These are phyloP conservation scores for Heterotilapia buettikoferi DNA, from an alignment of 2,113 vertebrate species.

Conservation along the genomic window DNA sequence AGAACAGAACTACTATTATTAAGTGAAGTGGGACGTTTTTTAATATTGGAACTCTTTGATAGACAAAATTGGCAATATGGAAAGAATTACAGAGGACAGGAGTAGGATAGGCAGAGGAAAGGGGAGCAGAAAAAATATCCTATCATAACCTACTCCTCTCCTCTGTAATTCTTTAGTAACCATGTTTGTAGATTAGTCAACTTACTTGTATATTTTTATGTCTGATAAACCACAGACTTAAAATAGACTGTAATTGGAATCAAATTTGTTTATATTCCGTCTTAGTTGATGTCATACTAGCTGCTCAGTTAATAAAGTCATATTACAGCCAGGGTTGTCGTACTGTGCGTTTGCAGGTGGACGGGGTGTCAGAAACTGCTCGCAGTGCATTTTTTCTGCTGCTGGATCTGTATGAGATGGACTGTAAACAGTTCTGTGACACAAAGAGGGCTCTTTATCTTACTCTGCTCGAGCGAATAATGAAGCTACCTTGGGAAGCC, in stretches of 20 bases:
- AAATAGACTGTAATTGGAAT: neutral
- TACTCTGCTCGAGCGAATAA: conserved; percentile 65
- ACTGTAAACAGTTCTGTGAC: conserved; percentile 70
- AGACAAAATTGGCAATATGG: neutral
- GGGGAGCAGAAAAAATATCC: neutral
- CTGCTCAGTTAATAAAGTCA: neutral
- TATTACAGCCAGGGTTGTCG: neutral
- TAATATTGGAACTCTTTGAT: neutral
- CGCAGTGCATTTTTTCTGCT: conserved; percentile 73
- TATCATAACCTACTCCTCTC: neutral
- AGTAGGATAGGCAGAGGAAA: neutral
- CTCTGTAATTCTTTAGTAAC: neutral
- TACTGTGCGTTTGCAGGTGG: conserved; percentile 61
- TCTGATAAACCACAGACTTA: neutral
- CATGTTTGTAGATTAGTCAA: neutral
- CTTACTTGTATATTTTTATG: neutral
- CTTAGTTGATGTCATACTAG: neutral
- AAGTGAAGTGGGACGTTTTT: neutral
- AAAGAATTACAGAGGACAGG: neutral
- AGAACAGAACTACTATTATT: conserved; percentile 17
- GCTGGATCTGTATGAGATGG: conserved; percentile 76
- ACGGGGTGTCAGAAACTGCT: conserved; percentile 77
- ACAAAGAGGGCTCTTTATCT: conserved; percentile 64
- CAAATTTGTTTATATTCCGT: neutral
- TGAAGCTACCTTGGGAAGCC: conserved; percentile 78